Evolutionary conservation across 2,797 vertebrate genomes (phyloP).

Genomic region (Mycteria americana): DNA sequence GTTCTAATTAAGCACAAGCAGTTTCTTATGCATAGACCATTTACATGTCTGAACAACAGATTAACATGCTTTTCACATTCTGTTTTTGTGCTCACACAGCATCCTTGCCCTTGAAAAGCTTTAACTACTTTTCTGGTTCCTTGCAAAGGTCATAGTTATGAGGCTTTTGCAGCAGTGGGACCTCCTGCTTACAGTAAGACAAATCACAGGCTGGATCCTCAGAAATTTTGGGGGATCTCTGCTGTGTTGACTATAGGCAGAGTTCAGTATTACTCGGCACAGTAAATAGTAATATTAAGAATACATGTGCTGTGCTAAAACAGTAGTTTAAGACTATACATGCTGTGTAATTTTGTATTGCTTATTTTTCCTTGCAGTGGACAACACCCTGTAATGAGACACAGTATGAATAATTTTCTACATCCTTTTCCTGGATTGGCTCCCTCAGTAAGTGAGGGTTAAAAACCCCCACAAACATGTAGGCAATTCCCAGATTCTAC

Average conservation of each 20-base stretch:
- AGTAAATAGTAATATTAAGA: background rate
- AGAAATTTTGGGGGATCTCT: background rate
- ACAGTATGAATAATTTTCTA: background rate
- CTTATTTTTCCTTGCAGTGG: background rate
- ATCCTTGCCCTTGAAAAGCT: background rate
- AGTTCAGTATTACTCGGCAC: background rate
- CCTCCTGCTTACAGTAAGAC: background rate
- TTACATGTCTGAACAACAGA: background rate
- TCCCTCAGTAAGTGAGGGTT: background rate
- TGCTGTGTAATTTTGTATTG: fast-evolving
- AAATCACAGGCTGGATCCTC: background rate
- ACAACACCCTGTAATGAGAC: background rate
- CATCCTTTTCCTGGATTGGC: background rate
- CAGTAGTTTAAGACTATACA: background rate
- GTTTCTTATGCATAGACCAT: background rate
- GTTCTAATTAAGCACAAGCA: background rate
- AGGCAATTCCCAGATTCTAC: background rate
- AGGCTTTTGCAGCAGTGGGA: background rate
- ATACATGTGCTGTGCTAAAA: fast-evolving
- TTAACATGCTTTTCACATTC: background rate
- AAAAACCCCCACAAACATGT: background rate
- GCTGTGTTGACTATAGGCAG: background rate
- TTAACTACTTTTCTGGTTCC: background rate
- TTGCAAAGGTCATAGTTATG: background rate
- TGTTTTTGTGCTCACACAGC: background rate